Conservation (phyloP, 2,888 invertebrate species). For the Eubasilissa splendida region DNA sequence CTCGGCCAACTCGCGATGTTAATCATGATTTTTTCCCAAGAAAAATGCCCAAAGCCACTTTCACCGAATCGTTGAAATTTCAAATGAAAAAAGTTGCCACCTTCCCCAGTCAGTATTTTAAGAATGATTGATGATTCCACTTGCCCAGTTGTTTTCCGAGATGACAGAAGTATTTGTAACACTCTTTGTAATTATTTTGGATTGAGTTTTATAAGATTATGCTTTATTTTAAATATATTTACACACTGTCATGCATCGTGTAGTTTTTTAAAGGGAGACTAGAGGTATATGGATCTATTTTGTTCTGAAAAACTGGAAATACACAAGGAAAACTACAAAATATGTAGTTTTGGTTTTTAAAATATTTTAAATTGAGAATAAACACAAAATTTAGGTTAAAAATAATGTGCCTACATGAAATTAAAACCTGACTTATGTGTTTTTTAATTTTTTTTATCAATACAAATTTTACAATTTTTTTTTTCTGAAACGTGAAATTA, state of each 20-base stretch:
- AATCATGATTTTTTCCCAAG: constrained; percentile 39
- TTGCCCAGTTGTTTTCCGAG: neutral
- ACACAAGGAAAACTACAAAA: neutral
- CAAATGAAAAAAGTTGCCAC: constrained; percentile 45
- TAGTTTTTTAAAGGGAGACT: no score
- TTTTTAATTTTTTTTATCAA: no score
- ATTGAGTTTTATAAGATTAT: neutral
- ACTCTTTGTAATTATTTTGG: neutral
- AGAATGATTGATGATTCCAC: constrained; percentile 28
- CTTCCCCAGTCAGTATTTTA: constrained; percentile 15
- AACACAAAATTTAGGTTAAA: no score
- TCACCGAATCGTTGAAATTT: constrained; percentile 44
- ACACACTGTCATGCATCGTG: no score
- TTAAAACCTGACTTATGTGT: no score
- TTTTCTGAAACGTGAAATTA: no score
- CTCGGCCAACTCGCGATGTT: constrained; percentile 36
- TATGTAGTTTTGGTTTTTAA: no score
- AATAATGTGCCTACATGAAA: no score
- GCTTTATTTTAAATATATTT: no score
- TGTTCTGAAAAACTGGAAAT: neutral
- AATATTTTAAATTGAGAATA: no score
- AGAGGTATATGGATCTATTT: no score
- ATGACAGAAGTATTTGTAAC: constrained; percentile 11
- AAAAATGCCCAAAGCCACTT: constrained; percentile 31
- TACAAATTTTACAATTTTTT: no score